These are phyloP conservation scores for Mesembrinibis cayennensis DNA, from an alignment of 2,113 vertebrate species.

Conservation along the genomic window DNA sequence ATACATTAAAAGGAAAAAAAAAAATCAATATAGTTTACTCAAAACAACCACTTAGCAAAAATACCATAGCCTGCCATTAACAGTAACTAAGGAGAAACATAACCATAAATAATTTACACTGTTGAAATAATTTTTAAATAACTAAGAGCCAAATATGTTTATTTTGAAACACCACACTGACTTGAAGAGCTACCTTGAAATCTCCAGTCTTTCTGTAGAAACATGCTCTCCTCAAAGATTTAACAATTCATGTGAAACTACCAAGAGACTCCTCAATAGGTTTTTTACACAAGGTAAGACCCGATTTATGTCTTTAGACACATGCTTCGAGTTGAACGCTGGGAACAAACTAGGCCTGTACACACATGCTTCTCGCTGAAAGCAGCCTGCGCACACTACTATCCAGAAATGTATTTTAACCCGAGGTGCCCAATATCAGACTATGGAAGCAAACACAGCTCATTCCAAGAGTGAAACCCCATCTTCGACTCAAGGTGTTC, in stretches of 20 bases:
- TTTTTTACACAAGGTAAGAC: background rate
- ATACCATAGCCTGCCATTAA: background rate
- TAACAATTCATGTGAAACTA: background rate
- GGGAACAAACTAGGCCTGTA: background rate
- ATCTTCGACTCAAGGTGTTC: background rate
- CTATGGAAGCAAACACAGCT: background rate
- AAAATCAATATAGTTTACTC: background rate
- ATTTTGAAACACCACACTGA: background rate
- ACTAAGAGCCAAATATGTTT: background rate
- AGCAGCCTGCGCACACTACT: background rate
- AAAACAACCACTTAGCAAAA: background rate
- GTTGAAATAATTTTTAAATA: background rate
- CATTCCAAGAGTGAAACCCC: background rate
- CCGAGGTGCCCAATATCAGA: background rate
- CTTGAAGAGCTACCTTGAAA: background rate
- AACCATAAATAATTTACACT: background rate
- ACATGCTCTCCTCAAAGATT: background rate
- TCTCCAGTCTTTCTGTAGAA: background rate
- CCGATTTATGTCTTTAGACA: background rate
- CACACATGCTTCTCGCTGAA: background rate
- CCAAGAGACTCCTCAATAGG: background rate
- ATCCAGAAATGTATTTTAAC: background rate
- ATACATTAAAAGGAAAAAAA: background rate
- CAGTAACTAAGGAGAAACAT: background rate
- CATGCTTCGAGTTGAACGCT: background rate